Evolutionary conservation across 2,888 invertebrate genomes (phyloP), one percentile per base, ranked within the genome.

Genomic region (Diaphora mendica): DNA sequence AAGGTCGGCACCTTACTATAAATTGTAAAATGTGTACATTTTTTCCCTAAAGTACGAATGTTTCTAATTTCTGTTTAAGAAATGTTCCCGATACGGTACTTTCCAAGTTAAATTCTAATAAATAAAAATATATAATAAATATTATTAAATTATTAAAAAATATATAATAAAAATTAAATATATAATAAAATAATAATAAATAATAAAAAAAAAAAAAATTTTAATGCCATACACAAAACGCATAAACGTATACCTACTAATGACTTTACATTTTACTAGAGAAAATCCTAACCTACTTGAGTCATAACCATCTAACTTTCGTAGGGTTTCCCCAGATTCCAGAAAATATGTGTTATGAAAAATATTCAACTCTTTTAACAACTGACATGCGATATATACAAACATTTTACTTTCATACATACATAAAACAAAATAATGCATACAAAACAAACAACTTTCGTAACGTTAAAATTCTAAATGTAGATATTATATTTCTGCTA

Each of bases 11-110:
- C 17, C 39, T 8, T 51, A 59, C 59, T 59, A 26, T 26, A 0
- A 13, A 68, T 77, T 77, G 79, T 81, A 81, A 39, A 77, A 42
- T 72, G 75, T 72, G 9, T 68, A 64, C 64, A 74, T 73, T 26
- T 70, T 17, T 35, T 5, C 39, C 0, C 15, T 1, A 1, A 17
- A 15, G 55, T 59, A 17, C 13, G 20, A 20, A 17, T 55, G 13
- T 35, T n/a, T 3, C 15, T 3, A 44, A 1, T 44, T 15, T 35
- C 5, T 23, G 68, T 59, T 59, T 15, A 3, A 44, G 30, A 23
- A 70, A 33, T 62, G 42, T 44, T 70, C 23, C 44, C n/a, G 30
- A 23, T 11, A 2, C n/a, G 17, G n/a, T 8, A n/a, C 55, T 55
- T 51, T 9, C n/a, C n/a, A 68, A 55, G 26, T 55, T 62, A 62